These are phyloP conservation scores for Amphiura filiformis DNA, from an alignment of 35 echinoderm and acorn worm species.

Conservation along the genomic window DNA sequence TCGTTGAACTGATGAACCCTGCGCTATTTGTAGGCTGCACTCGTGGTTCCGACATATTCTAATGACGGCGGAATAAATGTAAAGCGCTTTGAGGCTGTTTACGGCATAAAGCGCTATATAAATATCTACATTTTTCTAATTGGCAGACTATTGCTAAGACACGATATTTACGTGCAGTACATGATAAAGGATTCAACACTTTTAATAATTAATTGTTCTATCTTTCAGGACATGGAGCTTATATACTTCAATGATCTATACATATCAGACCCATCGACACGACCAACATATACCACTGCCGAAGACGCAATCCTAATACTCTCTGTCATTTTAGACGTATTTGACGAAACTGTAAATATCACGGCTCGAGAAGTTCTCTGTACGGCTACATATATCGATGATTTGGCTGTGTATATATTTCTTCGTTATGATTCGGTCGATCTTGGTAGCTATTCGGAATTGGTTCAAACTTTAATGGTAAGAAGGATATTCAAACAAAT, in stretches of 20 bases:
- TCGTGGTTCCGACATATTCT: too few species aligned
- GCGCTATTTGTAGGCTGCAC: too few species aligned
- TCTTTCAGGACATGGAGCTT: background rate
- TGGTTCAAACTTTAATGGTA: background rate
- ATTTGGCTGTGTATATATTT: background rate
- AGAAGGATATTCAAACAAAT: too few species aligned
- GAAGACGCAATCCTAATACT: background rate
- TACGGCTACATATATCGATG: background rate
- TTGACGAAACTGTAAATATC: background rate
- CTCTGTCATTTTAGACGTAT: background rate
- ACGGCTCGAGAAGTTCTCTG: background rate
- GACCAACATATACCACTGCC: background rate
- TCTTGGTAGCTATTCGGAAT: background rate
- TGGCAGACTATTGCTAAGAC: background rate
- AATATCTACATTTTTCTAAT: background rate
- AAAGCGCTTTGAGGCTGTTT: too few species aligned
- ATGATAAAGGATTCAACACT: background rate
- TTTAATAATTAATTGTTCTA: background rate
- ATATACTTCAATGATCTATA: background rate
- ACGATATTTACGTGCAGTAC: background rate
- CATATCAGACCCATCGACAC: background rate
- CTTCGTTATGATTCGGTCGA: background rate
- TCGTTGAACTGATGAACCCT: too few species aligned
- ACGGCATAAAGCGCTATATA: too few species aligned
- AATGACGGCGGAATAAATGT: too few species aligned